Evolutionary conservation across 37 sponge, comb jelly and placozoan species (phyloP).

Genomic region (Cliona cf. orientalis): DNA sequence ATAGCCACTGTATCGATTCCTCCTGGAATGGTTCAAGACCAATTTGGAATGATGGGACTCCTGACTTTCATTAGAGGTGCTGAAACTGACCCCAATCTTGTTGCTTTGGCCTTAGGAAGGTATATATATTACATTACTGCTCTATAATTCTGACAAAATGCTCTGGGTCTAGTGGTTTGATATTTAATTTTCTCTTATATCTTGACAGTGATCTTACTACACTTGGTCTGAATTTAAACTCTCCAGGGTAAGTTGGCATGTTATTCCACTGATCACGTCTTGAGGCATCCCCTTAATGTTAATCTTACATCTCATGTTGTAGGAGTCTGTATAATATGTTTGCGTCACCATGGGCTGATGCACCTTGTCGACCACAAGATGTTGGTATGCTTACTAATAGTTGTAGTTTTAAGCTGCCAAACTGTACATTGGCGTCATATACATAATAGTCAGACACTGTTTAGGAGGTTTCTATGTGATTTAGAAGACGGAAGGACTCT

Average conservation of each 20-base stretch:
- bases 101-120: constrained; percentile 97
- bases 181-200: constrained; percentile 1
- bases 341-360: constrained; percentile 95
- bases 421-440: too few relatives aligned
- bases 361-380: constrained; percentile 95
- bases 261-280: background rate
- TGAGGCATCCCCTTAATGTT: background rate
- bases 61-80: constrained; percentile 97
- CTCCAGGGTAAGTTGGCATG: constrained; percentile 82
- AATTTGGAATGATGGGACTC: constrained; percentile 98
- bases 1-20: constrained; percentile 82
- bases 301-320: background rate
- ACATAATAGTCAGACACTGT: too few relatives aligned
- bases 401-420: background rate
- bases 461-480: too few relatives aligned
- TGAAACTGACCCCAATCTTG: constrained; percentile 94
- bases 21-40: constrained; percentile 98
- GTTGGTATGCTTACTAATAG: constrained; percentile 54
- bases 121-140: constrained; percentile 19
- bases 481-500: too few relatives aligned
- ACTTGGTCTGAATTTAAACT: constrained; percentile 96
- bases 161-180: background rate
- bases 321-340: constrained; percentile 95
- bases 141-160: background rate
- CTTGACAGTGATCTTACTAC: constrained; percentile 91